A percentile compares a stretch with the other conserved stretches of the same genome.
Conservation (phyloP, 1,140 invertebrate species). For the Atta colombica region DNA sequence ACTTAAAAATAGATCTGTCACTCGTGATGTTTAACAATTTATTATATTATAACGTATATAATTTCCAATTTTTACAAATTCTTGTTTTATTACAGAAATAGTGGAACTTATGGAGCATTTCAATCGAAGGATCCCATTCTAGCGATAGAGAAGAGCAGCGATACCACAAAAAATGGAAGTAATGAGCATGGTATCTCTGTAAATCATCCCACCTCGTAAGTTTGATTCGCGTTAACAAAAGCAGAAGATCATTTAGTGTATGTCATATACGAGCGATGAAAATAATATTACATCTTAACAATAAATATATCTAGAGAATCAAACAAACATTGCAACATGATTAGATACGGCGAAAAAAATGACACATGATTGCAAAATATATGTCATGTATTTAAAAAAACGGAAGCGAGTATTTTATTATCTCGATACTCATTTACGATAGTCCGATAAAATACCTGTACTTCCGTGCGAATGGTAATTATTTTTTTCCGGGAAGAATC, state of each 20-base stretch:
- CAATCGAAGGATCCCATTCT: conserved; percentile 87
- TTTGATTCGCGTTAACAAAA: conserved; percentile 52
- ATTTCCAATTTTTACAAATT: conserved; percentile 15
- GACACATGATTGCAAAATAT: conserved; percentile 10
- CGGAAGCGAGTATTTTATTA: conserved; percentile 50
- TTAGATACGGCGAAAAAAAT: background rate
- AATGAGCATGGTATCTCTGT: conserved; percentile 83
- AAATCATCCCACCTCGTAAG: conserved; percentile 87
- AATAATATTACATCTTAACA: background rate
- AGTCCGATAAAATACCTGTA: background rate
- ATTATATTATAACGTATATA: background rate
- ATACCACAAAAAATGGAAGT: conserved; percentile 60
- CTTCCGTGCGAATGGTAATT: background rate
- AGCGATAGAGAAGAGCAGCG: conserved; percentile 81
- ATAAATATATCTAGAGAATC: background rate
- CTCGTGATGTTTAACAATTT: background rate
- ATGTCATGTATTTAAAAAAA: background rate
- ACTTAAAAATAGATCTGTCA: background rate
- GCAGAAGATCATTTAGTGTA: background rate
- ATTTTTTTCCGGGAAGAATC: conserved; percentile 36
- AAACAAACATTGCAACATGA: conserved; percentile 19
- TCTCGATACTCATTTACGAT: background rate
- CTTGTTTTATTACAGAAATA: conserved; percentile 77
- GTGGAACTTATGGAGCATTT: conserved; percentile 83
- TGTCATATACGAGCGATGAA: background rate